Evolutionary conservation across 2,113 vertebrate species (phyloP), one percentile per base, ranked within the genome.

Genomic region (Martes martes): DNA sequence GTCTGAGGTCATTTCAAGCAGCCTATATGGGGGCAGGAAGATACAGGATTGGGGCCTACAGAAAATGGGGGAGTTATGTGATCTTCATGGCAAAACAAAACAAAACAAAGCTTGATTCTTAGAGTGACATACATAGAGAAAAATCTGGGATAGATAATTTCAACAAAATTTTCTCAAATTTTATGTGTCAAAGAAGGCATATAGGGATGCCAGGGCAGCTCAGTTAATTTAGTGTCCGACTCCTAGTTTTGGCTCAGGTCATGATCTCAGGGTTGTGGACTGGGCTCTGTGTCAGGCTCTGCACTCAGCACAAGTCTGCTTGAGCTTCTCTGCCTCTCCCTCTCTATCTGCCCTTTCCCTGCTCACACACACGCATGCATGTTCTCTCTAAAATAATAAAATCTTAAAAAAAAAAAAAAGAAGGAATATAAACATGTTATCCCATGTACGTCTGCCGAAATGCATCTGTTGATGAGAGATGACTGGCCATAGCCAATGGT

Each of bases 81-180:
- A 59, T 59, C 42, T 93, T 97, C 69, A 21, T 11, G 28, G 52
- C 23, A 36, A 50, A 71, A 82, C 33, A 55, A 42, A 28, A 63
- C 24, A 63, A 28, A 63, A 28, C 42, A 74, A 76, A 65, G 39
- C 26, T 80, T 4, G 33, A 89, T 81, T 74, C 61, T 88, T 47
- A 9, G 76, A 94, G 83, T 61, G 23, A 80, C 13, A 83, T 11
- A 65, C 10, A 28, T 4, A 57, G 71, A 71, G 50, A 65, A 74
- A 61, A 86, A 96, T 74, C 89, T 47, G 73, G 55, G 33, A 84
- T 18, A 69, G 14, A 79, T 6, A 23, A 97, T 69, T 78, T 89
- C 95, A 69, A 45, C 26, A 76, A 71, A 94, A 92, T 57, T 42
- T 23, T 65, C 82, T 87, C 69, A 89, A 65, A 67, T 86, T 71